A percentile compares a stretch with the other conserved stretches of the same genome.
phyloP scores from a whole-genome alignment of 2,113 vertebrate species.

The Telmatochromis brachygnathus region DNA sequence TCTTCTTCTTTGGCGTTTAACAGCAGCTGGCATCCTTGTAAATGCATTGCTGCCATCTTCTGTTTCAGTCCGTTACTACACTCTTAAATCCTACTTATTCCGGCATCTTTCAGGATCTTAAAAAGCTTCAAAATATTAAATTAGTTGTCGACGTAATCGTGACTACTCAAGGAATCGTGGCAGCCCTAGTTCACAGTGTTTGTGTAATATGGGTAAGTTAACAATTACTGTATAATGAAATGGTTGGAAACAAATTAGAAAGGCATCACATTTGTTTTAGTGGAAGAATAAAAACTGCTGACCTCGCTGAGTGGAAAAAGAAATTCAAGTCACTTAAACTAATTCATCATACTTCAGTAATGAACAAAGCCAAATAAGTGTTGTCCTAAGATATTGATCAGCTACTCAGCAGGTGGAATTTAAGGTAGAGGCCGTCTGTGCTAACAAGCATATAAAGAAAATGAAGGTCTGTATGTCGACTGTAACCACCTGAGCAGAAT shows the following conservation, averaged over 20 bases:
- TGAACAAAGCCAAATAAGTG: not conserved
- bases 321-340: not conserved
- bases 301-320: not conserved
- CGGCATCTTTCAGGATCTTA: not conserved
- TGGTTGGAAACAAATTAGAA: not conserved
- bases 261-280: not conserved
- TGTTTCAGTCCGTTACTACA: not conserved
- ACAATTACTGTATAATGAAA: not conserved
- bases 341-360: not conserved
- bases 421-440: not conserved
- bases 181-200: not conserved
- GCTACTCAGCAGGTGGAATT: not conserved
- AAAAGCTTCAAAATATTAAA: not conserved
- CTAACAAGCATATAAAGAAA: not conserved
- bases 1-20: not conserved
- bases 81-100: not conserved
- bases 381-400: not conserved
- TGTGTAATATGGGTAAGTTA: not conserved
- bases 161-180: not conserved
- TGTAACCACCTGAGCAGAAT: not conserved
- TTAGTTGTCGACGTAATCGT: accelerated
- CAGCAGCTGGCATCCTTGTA: not conserved
- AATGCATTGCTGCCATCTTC: not conserved
- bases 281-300: not conserved
- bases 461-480: not conserved